Percentiles rank a stretch among this genome's conserved stretches.
Evolutionary conservation across 2,797 vertebrate species (phyloP).

Genomic region (Anabas testudineus): DNA sequence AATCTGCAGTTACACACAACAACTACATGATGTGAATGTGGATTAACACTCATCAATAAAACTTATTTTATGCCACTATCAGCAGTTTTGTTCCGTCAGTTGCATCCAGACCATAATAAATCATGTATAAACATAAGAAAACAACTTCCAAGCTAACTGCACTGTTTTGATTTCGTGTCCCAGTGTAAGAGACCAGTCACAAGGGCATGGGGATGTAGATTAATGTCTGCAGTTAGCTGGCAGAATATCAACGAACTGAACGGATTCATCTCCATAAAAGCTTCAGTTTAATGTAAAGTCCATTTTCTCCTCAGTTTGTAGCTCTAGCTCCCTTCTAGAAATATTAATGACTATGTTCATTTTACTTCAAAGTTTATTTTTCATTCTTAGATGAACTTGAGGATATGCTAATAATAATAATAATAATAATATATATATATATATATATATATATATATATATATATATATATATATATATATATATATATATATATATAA

Average conservation of each 20-base stretch:
- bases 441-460: too few relatives aligned
- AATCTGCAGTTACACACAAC: too few relatives aligned
- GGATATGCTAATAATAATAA: not conserved
- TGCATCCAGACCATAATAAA: not conserved
- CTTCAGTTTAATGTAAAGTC: not conserved
- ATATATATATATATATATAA: too few relatives aligned
- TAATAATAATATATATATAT: too few relatives aligned
- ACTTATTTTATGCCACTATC: not conserved
- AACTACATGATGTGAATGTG: not conserved
- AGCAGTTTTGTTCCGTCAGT: too few relatives aligned
- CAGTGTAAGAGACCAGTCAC: not conserved
- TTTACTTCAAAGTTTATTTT: not conserved
- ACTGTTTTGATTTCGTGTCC: not conserved
- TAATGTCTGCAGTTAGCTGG: not conserved
- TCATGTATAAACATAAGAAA: not conserved
- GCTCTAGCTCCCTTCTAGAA: not conserved
- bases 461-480: too few relatives aligned
- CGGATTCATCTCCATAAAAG: slow-evolving; percentile 38
- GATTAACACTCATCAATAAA: not conserved
- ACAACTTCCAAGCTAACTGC: not conserved
- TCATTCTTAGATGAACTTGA: not conserved
- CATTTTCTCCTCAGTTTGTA: slow-evolving; percentile 14
- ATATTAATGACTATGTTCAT: not conserved
- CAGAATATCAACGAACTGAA: not conserved
- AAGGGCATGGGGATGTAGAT: not conserved